A percentile compares a stretch with the other conserved stretches of the same genome.
Evolutionary conservation across 2,888 invertebrate genomes (phyloP).

Genomic region (Heteromurus nitidus): DNA sequence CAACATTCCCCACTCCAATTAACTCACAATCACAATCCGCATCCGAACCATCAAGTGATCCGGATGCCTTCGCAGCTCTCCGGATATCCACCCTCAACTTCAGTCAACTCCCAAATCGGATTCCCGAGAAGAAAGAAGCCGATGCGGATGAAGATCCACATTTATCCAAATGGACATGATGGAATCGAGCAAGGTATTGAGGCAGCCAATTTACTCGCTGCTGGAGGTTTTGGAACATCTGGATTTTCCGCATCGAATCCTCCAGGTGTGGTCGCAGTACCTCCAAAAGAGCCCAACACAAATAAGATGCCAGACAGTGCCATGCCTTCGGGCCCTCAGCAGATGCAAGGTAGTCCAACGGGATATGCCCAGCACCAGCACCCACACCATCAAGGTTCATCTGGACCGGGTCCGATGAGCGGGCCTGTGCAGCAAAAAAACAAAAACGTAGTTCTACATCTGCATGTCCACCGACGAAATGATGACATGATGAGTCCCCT

Average conservation of each 20-base stretch:
- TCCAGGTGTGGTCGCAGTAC: slow-evolving; percentile 29
- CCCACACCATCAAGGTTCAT: slow-evolving; percentile 8
- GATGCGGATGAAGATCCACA: slow-evolving; percentile 74
- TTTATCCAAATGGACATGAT: slow-evolving; percentile 72
- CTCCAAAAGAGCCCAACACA: slow-evolving; percentile 15
- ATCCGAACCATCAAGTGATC: no score
- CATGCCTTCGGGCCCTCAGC: slow-evolving; percentile 40
- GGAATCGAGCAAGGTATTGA: slow-evolving; percentile 51
- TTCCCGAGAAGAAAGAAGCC: slow-evolving; percentile 62
- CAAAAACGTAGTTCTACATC: slow-evolving; percentile 71
- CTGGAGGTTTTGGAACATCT: slow-evolving; percentile 46
- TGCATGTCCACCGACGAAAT: slow-evolving; percentile 72
- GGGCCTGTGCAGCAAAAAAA: slow-evolving; percentile 48
- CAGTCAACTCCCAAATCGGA: neutral
- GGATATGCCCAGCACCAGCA: slow-evolving; percentile 14
- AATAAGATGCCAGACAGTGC: slow-evolving; percentile 30
- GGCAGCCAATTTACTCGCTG: slow-evolving; percentile 51
- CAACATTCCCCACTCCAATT: slow-evolving; percentile 30
- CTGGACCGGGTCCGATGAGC: slow-evolving; percentile 27
- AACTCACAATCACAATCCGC: slow-evolving; percentile 15
- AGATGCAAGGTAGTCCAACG: slow-evolving; percentile 34
- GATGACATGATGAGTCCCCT: slow-evolving; percentile 57
- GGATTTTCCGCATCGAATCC: slow-evolving; percentile 62
- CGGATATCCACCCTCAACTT: neutral
- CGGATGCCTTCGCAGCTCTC: no score